Evolutionary conservation across 1,140 invertebrate genomes (phyloP), one percentile per base, ranked within the genome.

Genomic region (Triops longicaudatus): DNA sequence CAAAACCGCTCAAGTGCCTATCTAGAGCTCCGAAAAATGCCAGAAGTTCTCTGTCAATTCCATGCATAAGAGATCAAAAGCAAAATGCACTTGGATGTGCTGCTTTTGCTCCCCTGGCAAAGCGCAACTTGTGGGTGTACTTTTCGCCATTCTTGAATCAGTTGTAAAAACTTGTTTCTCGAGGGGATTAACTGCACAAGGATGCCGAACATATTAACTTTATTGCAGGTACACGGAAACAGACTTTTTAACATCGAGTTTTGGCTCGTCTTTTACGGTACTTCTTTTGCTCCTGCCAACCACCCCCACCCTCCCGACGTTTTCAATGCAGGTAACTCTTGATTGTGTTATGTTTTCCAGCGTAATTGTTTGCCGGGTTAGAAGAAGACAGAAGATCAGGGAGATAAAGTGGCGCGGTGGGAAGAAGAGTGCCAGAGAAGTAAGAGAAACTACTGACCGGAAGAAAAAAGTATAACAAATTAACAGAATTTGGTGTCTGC

Each of bases 401-500:
- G 50, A 63, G 50, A 63, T 63, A 63, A 63, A 63, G n/a, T 6
- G 50, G 14, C 50, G 10, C 22, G 50, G 50, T n/a, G 50, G 50
- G 50, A 63, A 63, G 50, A 63, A 10, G 50, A 22, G 50, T n/a
- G 50, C 50, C 14, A 63, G 50, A 63, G 14, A 63, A 63, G 50
- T 63, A 63, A 63, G 50, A 63, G 50, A 63, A 63, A 63, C 50
- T 63, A 22, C 50, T 63, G 50, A 63, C 50, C 50, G 50, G 50
- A 63, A 63, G 31, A 63, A 63, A 1, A 63, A 63, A 63, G 17
- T 0, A 17, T 6, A 63, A 22, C 50, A 63, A 63, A 63, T 63
- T 63, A 63, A 63, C 50, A 63, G 50, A 63, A 9, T 63, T 63
- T 63, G 14, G 50, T 22, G 17, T 14, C 50, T 22, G 22, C 50